Percentiles rank a stretch among this genome's conserved stretches.
phyloP scores from a whole-genome alignment of 2,797 vertebrate genomes.

The Tapera naevia region DNA sequence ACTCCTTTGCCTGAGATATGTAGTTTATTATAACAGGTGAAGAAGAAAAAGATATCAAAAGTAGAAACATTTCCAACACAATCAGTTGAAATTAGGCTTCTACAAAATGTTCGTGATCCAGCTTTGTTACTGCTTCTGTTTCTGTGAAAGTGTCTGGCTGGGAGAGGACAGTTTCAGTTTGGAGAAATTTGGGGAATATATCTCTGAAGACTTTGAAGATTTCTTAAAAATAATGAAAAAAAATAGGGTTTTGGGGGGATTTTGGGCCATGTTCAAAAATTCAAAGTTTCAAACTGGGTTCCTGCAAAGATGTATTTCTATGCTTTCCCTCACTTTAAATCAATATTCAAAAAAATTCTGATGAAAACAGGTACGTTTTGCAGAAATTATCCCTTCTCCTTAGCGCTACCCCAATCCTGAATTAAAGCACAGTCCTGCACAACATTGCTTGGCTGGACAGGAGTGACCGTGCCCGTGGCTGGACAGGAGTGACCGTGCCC shows the following conservation, averaged over 20 bases:
- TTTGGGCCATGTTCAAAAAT: background rate
- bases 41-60: background rate
- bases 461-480: background rate
- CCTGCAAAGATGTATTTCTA: background rate
- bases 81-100: background rate
- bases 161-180: background rate
- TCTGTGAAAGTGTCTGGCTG: background rate
- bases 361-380: background rate
- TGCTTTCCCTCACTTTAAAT: background rate
- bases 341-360: background rate
- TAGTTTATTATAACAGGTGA: background rate
- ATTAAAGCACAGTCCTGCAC: background rate
- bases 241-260: background rate
- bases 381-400: background rate
- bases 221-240: background rate
- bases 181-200: background rate
- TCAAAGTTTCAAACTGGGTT: background rate
- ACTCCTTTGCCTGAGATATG: background rate
- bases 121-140: background rate
- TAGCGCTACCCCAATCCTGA: accelerated
- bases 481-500: accelerated
- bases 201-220: background rate
- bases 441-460: background rate
- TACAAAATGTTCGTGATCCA: background rate
- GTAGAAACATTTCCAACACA: background rate